Percentiles rank a stretch among this genome's conserved stretches.
Evolutionary conservation across 2,888 invertebrate species (phyloP).

Genomic region (Andrena praecox): DNA sequence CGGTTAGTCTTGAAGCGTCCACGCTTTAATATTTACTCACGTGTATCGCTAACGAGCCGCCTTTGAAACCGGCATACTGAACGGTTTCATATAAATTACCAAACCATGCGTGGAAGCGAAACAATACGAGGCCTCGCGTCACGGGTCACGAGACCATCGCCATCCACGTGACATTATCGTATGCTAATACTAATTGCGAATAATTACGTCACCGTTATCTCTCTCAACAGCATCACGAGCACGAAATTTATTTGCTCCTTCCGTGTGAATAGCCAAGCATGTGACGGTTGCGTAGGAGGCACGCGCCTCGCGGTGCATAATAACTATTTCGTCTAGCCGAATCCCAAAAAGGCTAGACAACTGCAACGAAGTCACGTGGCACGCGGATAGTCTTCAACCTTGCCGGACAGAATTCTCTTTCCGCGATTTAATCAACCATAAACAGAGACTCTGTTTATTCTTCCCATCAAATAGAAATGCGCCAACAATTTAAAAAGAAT

Average conservation of each 20-base stretch:
- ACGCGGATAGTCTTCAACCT: no score
- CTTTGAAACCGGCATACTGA: neutral
- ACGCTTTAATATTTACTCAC: neutral
- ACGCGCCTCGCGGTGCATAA: neutral
- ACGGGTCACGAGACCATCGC: constrained; percentile 62
- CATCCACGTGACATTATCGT: constrained; percentile 65
- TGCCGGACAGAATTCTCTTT: no score
- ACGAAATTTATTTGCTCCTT: constrained; percentile 41
- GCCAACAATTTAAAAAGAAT: no score
- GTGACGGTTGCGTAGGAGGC: constrained; percentile 36
- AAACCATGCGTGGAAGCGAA: constrained; percentile 12
- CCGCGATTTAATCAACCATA: no score
- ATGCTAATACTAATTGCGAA: constrained; percentile 55
- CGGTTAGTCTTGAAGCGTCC: no score
- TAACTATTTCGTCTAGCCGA: neutral
- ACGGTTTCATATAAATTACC: neutral
- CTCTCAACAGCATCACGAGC: constrained; percentile 38
- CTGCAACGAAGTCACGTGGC: no score
- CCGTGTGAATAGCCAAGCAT: constrained; percentile 33
- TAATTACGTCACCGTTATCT: constrained; percentile 66
- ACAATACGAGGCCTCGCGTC: constrained; percentile 30
- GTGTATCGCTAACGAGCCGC: neutral
- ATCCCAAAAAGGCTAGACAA: neutral
- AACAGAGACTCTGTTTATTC: no score
- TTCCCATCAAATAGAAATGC: no score